A percentile compares a stretch with the other conserved stretches of the same genome.
Conservation (phyloP, 2,888 invertebrate genomes). For the Nomada goodeniana region DNA sequence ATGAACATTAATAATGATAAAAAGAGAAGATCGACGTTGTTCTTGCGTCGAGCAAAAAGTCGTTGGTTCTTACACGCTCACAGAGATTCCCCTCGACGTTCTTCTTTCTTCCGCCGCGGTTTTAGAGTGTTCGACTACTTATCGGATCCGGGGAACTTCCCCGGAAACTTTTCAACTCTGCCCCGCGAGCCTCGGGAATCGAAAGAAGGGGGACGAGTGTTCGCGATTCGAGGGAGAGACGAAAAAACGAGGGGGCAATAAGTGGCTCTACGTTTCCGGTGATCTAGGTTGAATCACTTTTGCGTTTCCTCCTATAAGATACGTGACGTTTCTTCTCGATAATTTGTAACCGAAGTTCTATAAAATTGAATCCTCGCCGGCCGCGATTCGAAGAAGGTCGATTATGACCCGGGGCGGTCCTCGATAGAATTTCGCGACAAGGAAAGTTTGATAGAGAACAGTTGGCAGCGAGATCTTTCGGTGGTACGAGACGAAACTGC, state of each 20-base stretch:
- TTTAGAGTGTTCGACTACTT: slow-evolving; percentile 57
- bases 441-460: slow-evolving; percentile 52
- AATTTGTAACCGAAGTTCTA: slow-evolving; percentile 31
- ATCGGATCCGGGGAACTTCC: slow-evolving; percentile 45
- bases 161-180: slow-evolving; percentile 41
- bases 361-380: slow-evolving; percentile 39
- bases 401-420: slow-evolving; percentile 40
- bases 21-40: slow-evolving; percentile 27
- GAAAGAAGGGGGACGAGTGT: background rate
- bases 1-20: slow-evolving; percentile 37
- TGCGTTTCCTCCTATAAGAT: slow-evolving; percentile 14
- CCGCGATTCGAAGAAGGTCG: slow-evolving; percentile 28
- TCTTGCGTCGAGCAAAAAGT: slow-evolving; percentile 11
- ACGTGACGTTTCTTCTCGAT: slow-evolving; percentile 4
- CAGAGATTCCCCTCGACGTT: slow-evolving; percentile 25
- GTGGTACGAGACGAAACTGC: slow-evolving; percentile 10
- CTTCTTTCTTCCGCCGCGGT: slow-evolving; percentile 43
- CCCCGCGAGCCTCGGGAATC: slow-evolving; percentile 16
- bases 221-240: slow-evolving; percentile 1
- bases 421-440: slow-evolving; percentile 38
- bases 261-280: background rate
- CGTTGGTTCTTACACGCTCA: slow-evolving; percentile 24
- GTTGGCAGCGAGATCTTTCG: slow-evolving; percentile 5
- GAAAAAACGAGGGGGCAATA: background rate
- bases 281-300: slow-evolving; percentile 7